A percentile compares a stretch with the other conserved stretches of the same genome.
Evolutionary conservation across 2,797 vertebrate species (phyloP).

Genomic region (Apogon hyalosoma): DNA sequence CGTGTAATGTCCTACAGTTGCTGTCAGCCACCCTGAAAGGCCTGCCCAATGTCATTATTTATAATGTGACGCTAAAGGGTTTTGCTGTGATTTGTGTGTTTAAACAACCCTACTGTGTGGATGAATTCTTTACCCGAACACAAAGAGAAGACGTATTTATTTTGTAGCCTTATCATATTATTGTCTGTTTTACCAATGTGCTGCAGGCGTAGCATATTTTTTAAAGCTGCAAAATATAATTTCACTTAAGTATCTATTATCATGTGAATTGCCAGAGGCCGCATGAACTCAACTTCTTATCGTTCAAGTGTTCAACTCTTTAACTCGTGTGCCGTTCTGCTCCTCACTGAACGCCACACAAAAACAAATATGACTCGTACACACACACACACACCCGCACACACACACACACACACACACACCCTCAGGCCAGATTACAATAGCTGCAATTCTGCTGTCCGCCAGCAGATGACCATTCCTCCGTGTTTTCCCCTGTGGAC

Average conservation of each 20-base stretch:
- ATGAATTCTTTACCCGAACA: conserved; percentile 10
- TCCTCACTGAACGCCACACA: conserved; percentile 35
- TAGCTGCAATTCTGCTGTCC: conserved; percentile 77
- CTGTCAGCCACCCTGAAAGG: conserved; percentile 52
- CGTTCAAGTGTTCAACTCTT: conserved; percentile 47
- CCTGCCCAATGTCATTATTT: conserved; percentile 50
- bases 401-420: conserved; percentile 38
- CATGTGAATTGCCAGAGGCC: conserved; percentile 59
- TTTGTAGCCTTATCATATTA: conserved; percentile 22
- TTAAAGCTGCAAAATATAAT: conserved; percentile 54
- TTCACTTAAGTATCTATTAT: conserved; percentile 60
- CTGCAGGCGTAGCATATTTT: conserved; percentile 42
- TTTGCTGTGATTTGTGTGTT: conserved; percentile 51
- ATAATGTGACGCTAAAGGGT: conserved; percentile 47
- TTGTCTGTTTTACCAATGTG: conserved; percentile 54
- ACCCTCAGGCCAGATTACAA: conserved; percentile 53
- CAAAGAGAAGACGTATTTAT: conserved; percentile 44
- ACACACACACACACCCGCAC: conserved; percentile 27
- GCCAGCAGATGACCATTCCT: conserved; percentile 82
- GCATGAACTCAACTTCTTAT: conserved; percentile 58
- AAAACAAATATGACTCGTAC: conserved; percentile 54
- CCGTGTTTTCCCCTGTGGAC: conserved; percentile 80
- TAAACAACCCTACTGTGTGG: conserved; percentile 20
- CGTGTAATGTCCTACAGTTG: conserved; percentile 54
- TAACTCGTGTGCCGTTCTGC: conserved; percentile 12